Evolutionary conservation across 2,888 invertebrate species (phyloP).

Genomic region (Nomada fucata): DNA sequence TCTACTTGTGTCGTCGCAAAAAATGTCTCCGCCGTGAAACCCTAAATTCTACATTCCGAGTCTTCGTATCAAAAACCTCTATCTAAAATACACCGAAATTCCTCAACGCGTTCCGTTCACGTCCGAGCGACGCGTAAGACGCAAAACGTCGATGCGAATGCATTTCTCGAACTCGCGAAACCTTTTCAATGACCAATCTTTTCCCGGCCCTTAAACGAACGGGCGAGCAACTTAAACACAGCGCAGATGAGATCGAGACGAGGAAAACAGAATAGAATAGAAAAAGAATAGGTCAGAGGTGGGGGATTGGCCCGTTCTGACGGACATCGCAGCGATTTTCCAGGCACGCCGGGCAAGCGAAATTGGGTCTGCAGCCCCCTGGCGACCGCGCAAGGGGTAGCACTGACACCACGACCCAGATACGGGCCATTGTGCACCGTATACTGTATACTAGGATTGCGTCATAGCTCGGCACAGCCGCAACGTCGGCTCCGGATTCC

Average conservation of each 20-base stretch:
- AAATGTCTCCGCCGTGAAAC: not conserved
- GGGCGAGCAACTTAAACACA: not conserved
- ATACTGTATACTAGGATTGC: conserved; percentile 76
- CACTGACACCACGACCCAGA: conserved; percentile 81
- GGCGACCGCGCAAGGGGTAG: conserved; percentile 63
- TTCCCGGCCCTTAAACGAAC: too few relatives aligned
- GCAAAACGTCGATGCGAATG: too few relatives aligned
- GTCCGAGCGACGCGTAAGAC: too few relatives aligned
- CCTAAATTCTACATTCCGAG: not conserved
- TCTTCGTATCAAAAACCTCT: not conserved
- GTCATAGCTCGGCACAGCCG: conserved; percentile 76
- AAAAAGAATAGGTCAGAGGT: conserved; percentile 6
- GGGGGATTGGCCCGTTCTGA: conserved; percentile 29
- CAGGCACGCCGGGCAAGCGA: conserved; percentile 58
- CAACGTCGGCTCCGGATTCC: conserved; percentile 63
- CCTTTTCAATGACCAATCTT: too few relatives aligned
- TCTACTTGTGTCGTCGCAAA: not conserved
- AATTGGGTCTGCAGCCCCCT: conserved; percentile 68
- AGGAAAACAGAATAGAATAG: not conserved
- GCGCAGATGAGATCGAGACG: not conserved
- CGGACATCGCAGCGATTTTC: conserved; percentile 68
- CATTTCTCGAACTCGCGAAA: too few relatives aligned
- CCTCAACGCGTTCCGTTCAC: too few relatives aligned
- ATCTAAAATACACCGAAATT: not conserved
- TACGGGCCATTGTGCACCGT: conserved; percentile 80